phyloP scores from a whole-genome alignment of 2,113 vertebrate genomes.

The Grallaria varia region DNA sequence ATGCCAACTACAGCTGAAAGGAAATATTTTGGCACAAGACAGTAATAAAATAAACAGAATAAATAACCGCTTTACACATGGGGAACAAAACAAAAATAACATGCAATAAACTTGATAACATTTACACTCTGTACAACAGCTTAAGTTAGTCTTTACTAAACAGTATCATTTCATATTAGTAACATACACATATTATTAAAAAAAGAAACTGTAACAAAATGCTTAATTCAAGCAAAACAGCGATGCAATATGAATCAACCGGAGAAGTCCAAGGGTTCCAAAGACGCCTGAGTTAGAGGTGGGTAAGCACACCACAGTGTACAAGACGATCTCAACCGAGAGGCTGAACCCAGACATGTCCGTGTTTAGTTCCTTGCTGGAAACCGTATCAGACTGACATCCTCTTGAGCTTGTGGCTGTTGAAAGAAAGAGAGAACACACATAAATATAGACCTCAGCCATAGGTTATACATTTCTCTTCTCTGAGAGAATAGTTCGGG shows the following conservation, averaged over 20 bases:
- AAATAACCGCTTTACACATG: slow-evolving; percentile 9
- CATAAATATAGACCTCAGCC: not conserved
- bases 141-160: not conserved
- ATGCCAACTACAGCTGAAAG: not conserved
- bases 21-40: not conserved
- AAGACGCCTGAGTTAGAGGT: not conserved
- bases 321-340: not conserved
- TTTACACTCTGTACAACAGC: not conserved
- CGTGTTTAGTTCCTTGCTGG: not conserved
- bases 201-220: slow-evolving; percentile 14
- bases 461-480: not conserved
- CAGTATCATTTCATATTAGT: not conserved
- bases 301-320: not conserved
- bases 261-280: slow-evolving; percentile 22
- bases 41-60: slow-evolving; percentile 31
- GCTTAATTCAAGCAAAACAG: slow-evolving; percentile 68
- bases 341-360: not conserved
- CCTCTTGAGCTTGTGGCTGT: slow-evolving; percentile 50
- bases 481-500: not conserved
- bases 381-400: not conserved
- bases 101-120: not conserved
- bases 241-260: slow-evolving; percentile 74
- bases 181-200: not conserved
- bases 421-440: not conserved
- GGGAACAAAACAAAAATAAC: not conserved